Conservation (phyloP, 2,888 invertebrate genomes). For the Microdon myrmicae region DNA sequence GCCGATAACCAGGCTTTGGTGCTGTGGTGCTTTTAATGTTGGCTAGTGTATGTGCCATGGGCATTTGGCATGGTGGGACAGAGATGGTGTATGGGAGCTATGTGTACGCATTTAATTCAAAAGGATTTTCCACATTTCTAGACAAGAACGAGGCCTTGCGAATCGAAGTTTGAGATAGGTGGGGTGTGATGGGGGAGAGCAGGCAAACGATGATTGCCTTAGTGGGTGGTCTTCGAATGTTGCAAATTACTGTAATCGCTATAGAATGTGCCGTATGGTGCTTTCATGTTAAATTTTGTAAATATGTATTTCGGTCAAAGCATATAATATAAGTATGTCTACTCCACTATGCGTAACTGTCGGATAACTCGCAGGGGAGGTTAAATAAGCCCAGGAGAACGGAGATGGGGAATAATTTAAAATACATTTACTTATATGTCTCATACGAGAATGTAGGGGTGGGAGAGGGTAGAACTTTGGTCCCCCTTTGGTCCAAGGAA, state of each 20-base stretch:
- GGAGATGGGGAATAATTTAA: constrained; percentile 37
- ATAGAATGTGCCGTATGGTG: constrained; percentile 51
- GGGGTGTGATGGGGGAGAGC: constrained; percentile 6
- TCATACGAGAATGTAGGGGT: no score
- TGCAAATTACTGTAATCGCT: constrained; percentile 52
- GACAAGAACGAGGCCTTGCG: no score
- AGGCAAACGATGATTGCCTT: constrained; percentile 9
- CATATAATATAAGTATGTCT: constrained; percentile 39
- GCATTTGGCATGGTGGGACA: neutral
- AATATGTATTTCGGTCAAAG: constrained; percentile 40
- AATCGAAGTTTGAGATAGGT: no score
- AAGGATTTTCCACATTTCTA: constrained; percentile 41
- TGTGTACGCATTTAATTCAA: constrained; percentile 51
- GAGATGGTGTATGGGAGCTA: no score
- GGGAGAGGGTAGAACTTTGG: constrained; percentile 37
- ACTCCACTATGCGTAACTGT: constrained; percentile 44
- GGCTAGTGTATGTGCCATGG: constrained; percentile 33
- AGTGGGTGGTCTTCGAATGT: constrained; percentile 49
- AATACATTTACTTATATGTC: constrained; percentile 51
- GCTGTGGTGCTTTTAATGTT: constrained; percentile 27
- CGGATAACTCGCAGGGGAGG: constrained; percentile 39
- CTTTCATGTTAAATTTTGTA: constrained; percentile 46
- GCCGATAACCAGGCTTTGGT: constrained; percentile 4
- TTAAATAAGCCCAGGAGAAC: constrained; percentile 31
- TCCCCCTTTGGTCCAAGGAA: constrained; percentile 28